phyloP scores from a whole-genome alignment of 1,140 invertebrate genomes.

The Muscidifurax raptorellus region DNA sequence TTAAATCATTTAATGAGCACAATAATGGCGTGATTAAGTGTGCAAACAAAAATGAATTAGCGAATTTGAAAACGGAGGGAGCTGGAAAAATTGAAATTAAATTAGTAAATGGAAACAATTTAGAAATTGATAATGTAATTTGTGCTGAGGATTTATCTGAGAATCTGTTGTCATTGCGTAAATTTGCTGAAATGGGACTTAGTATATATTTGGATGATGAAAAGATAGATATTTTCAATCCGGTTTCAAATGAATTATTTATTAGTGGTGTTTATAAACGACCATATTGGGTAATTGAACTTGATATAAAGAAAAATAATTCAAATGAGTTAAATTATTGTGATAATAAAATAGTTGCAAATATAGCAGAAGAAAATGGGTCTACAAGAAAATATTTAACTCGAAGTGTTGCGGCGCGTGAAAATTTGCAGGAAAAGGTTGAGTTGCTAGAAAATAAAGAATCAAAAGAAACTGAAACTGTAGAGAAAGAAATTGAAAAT shows the following conservation, averaged over 20 bases:
- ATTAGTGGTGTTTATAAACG: conserved; percentile 3
- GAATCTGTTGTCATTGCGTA: conserved; percentile 55
- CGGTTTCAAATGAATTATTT: conserved; percentile 7
- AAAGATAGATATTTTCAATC: conserved; percentile 18
- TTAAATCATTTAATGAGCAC: too few relatives aligned
- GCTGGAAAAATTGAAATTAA: conserved; percentile 19
- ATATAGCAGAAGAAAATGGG: background rate
- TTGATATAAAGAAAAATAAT: conserved; percentile 47
- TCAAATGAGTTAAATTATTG: conserved; percentile 31
- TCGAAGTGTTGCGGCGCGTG: background rate
- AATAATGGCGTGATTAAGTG: too few relatives aligned
- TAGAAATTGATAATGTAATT: conserved; percentile 30
- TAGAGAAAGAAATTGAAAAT: too few relatives aligned
- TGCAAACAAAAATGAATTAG: conserved; percentile 21
- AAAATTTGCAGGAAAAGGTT: conserved; percentile 10
- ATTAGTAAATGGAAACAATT: conserved; percentile 20
- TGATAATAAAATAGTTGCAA: background rate
- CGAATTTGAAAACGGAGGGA: conserved; percentile 35
- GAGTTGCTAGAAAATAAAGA: background rate
- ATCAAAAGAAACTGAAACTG: background rate
- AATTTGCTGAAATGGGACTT: conserved; percentile 49
- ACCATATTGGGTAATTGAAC: conserved; percentile 16
- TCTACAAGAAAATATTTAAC: background rate
- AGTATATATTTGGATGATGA: conserved; percentile 14
- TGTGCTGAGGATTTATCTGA: conserved; percentile 47